These are phyloP conservation scores for Oikopleura dioica DNA, from an alignment of 23 tunicate species.

Conservation along the genomic window DNA sequence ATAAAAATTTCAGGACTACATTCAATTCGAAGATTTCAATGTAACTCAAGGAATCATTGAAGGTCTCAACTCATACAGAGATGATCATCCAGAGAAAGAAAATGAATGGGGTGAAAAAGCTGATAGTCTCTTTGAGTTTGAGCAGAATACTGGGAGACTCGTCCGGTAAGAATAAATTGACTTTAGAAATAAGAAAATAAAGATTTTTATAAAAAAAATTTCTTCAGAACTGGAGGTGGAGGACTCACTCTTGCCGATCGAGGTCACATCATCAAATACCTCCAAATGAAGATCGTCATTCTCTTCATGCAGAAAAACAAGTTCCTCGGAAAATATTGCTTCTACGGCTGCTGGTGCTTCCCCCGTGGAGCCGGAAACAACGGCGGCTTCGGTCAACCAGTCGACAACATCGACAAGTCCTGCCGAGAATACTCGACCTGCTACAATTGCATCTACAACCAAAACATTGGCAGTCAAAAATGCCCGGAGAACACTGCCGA, in stretches of 20 bases:
- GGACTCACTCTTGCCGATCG: background rate
- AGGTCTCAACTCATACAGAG: too few relatives aligned
- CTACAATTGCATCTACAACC: conserved; percentile 3
- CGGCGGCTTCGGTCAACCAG: background rate
- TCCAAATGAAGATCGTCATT: background rate
- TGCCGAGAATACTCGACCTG: conserved; percentile 11
- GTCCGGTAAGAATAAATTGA: too few relatives aligned
- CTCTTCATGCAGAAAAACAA: background rate
- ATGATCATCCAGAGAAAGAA: too few relatives aligned
- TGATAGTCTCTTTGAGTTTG: too few relatives aligned
- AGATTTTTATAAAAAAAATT: too few relatives aligned
- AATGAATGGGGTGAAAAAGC: too few relatives aligned
- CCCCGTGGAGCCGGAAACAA: background rate
- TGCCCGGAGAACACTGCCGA: background rate
- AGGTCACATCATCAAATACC: background rate
- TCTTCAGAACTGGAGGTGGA: too few relatives aligned
- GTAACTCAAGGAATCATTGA: too few relatives aligned
- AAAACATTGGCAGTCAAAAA: background rate
- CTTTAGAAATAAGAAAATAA: too few relatives aligned
- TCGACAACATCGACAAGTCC: background rate
- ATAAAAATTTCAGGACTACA: too few relatives aligned
- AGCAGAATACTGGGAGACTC: too few relatives aligned
- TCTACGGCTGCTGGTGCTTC: conserved; percentile 2
- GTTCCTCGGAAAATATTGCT: conserved; percentile 1
- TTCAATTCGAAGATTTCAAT: too few relatives aligned